Base-by-base conservation (phyloP, 2,113 vertebrate species). In the Lamprotornis superbus region DNA sequence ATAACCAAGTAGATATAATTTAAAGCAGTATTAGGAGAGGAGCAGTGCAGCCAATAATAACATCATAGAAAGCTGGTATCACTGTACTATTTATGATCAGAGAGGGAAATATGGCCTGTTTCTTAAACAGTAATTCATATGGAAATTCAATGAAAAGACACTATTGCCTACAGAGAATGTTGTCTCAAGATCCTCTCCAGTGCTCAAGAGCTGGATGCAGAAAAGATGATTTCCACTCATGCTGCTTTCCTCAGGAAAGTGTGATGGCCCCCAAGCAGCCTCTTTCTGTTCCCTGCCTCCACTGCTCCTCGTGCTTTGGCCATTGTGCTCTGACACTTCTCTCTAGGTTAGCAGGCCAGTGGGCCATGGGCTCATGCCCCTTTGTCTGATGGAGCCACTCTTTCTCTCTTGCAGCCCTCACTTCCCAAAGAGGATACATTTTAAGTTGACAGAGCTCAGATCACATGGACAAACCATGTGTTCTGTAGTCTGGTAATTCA, bases 1-100 rank as follows among this genome's bases (percentile, higher is more conserved):
- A 92, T 93, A 78, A 39, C 39, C 31, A 61, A 71, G 50, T 24
- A 64, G 77, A 71, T 44, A 59, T 69, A 60, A 90, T 89, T 87
- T 89, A 60, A 92, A 88, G 15, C 7, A 30, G 28, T 53, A 75
- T 81, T 87, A 71, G 52, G 37, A 87, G 18, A 82, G 23, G 19
- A 91, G 40, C 2, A n/a, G 16, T 53, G 21, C 21, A 84, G 77
- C 60, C 44, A 92, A 49, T 52, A 83, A 89, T 19, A 84, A 89
- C 28, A 82, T 30, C 5, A 71, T 25, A 82, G 70, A 68, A 94
- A 87, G 31, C 11, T 87, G 19, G 30, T 91, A 68, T 92, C 47
- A 71, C 33, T 75, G 27, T 52, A 68, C 9, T 71, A 18, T 90
- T 91, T 81, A 90, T 61, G 61, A 83, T 49, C 70, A 79, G 35